Evolutionary conservation across 1,140 invertebrate genomes (phyloP).

Genomic region (Pygmarrhopalites habei): DNA sequence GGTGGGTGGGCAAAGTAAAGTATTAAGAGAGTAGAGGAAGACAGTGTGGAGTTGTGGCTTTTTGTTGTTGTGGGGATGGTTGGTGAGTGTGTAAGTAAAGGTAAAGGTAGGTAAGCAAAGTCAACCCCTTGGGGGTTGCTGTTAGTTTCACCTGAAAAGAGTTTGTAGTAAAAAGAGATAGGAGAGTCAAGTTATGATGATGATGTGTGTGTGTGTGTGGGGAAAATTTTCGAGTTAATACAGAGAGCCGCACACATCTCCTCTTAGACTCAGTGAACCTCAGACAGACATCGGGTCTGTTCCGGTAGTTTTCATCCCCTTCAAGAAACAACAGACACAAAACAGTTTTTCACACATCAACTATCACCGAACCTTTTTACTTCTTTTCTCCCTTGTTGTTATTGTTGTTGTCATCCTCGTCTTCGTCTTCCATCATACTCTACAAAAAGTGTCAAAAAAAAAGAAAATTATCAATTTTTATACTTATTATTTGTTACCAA

Average conservation of each 20-base stretch:
- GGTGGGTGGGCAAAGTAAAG: too few relatives aligned
- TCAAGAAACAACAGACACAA: constrained; percentile 5
- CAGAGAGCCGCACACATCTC: constrained; percentile 5
- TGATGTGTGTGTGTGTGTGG: constrained; percentile 2
- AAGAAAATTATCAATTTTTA: too few relatives aligned
- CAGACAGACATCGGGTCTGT: constrained; percentile 32
- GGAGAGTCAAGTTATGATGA: too few relatives aligned
- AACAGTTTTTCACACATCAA: constrained; percentile 12
- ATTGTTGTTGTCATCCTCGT: too few relatives aligned
- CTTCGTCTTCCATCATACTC: too few relatives aligned
- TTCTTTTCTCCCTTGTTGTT: background rate
- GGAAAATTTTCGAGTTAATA: constrained; percentile 14
- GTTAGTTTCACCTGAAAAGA: constrained; percentile 13
- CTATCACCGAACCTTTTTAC: background rate
- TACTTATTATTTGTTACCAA: too few relatives aligned
- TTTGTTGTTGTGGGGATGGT: too few relatives aligned
- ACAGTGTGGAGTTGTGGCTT: too few relatives aligned
- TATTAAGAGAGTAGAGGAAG: too few relatives aligned
- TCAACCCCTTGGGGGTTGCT: constrained; percentile 10
- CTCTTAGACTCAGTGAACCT: constrained; percentile 32
- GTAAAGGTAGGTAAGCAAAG: background rate
- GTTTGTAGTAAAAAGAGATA: background rate
- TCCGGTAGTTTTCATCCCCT: constrained; percentile 19
- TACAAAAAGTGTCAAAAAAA: too few relatives aligned
- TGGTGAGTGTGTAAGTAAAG: too few relatives aligned